Conservation (phyloP, 2,888 invertebrate species). For the Dysmachus trigonus region DNA sequence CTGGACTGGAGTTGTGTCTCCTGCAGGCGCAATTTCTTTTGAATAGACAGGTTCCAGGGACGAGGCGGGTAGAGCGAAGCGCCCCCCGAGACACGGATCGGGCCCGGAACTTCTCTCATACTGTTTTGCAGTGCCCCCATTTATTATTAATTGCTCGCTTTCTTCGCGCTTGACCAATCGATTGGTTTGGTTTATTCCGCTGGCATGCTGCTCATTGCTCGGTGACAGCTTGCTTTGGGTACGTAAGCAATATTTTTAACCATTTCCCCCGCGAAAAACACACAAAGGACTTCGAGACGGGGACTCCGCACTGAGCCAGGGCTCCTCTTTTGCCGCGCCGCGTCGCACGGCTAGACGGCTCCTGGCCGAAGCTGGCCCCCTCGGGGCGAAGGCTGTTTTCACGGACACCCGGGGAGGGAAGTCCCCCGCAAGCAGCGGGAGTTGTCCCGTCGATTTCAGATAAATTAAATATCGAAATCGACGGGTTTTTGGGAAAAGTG, state of each 20-base stretch:
- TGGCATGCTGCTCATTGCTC: neutral
- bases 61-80: neutral
- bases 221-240: neutral
- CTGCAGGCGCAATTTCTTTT: neutral
- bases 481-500: constrained; percentile 15
- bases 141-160: neutral
- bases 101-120: neutral
- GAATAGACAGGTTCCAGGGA: neutral
- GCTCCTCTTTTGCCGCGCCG: neutral
- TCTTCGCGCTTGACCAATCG: constrained; percentile 15
- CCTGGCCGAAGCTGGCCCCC: neutral
- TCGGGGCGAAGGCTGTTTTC: neutral
- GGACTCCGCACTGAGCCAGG: neutral
- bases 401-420: neutral
- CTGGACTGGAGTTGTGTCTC: constrained; percentile 1
- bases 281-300: neutral
- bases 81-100: neutral
- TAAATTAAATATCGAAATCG: neutral
- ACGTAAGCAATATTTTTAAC: constrained; percentile 37
- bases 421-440: neutral
- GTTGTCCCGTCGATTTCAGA: neutral
- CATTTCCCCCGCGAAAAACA: neutral
- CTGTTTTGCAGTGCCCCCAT: neutral
- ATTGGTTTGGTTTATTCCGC: constrained; percentile 7
- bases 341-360: neutral